Base-by-base conservation (phyloP, 2,113 vertebrate genomes). In the Ictalurus furcatus region DNA sequence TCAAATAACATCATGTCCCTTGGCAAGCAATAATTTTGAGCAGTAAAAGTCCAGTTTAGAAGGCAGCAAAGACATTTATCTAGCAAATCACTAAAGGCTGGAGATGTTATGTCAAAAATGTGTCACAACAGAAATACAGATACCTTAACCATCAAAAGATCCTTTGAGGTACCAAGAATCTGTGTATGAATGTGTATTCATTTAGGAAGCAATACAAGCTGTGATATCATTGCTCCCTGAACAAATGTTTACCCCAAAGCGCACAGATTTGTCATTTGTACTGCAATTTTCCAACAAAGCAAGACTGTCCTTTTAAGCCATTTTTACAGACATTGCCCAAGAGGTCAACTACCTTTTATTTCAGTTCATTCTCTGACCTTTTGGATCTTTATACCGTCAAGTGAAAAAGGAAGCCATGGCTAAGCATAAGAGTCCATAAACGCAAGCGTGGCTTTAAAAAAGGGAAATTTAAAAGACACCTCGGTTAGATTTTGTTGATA, bases 321-420 rank as follows among this genome's bases (percentile, higher is more conserved):
- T 76, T 76, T 44, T 44, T 28, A 48, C 25, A n/a, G 12, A 6
- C 40, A 54, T n/a, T 80, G 25, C 48, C 4, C 1, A 54, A 54
- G 21, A 25, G 73, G 40, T 76, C 73, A 76, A 44, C 19, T 44
- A 76, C 21, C 21, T 6, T 25, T 48, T 79, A 12, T n/a, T 48
- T 58, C 54, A 59, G 21, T 82, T 82, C 54, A 59, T 14, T n/a
- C 44, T 78, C 23, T 48, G 74, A 56, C 52, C 52, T 56, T 56
- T 16, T 81, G 79, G n/a, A 21, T 82, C 9, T 34, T 37, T 37
- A 61, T 40, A 61, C 54, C 17, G 34, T 82, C n/a, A 82, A 30
- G n/a, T 82, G 80, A 82, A 82, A 83, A 19, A 61, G 81, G 30
- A 61, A 83, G 30, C 21, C 58, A 40, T 61, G 81, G 58, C 11